A percentile compares a stretch with the other conserved stretches of the same genome.
Conservation (phyloP, 2,888 invertebrate species). For the Pterobdella sp. region DNA sequence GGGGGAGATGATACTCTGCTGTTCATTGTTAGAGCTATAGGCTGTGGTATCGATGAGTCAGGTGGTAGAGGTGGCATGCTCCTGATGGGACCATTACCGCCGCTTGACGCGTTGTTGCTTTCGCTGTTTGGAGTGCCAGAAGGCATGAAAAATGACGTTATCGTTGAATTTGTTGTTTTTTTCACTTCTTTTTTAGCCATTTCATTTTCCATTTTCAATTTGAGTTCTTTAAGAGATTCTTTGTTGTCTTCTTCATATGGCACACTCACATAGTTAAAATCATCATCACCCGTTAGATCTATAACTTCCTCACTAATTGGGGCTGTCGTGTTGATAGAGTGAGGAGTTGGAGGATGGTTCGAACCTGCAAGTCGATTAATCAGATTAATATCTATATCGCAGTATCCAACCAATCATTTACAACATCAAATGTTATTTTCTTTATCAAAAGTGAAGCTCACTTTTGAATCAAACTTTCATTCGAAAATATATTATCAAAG, state of each 20-base stretch:
- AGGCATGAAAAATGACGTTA: not conserved
- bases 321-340: slow-evolving; percentile 19
- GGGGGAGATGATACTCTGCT: slow-evolving; percentile 13
- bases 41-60: slow-evolving; percentile 6
- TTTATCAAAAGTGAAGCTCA: too few species aligned
- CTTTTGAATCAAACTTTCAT: too few species aligned
- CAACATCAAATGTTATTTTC: too few species aligned
- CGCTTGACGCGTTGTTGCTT: not conserved
- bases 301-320: slow-evolving; percentile 34
- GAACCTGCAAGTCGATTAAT: too few species aligned
- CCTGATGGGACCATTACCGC: not conserved
- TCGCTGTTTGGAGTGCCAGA: not conserved
- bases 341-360: not conserved
- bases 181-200: not conserved
- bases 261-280: slow-evolving; percentile 29
- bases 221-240: slow-evolving; percentile 16
- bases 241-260: slow-evolving; percentile 9
- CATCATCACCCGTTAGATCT: slow-evolving; percentile 38
- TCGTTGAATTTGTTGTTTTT: not conserved
- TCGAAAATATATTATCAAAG: too few species aligned
- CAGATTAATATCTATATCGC: too few species aligned
- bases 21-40: slow-evolving; percentile 20
- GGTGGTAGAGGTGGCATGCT: slow-evolving; percentile 1
- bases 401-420: too few species aligned
- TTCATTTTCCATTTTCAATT: slow-evolving; percentile 22